A percentile compares a stretch with the other conserved stretches of the same genome.
These are phyloP conservation scores for Triplophysa yarkandensis DNA, from an alignment of 2,797 vertebrate species.

Conservation along the genomic window DNA sequence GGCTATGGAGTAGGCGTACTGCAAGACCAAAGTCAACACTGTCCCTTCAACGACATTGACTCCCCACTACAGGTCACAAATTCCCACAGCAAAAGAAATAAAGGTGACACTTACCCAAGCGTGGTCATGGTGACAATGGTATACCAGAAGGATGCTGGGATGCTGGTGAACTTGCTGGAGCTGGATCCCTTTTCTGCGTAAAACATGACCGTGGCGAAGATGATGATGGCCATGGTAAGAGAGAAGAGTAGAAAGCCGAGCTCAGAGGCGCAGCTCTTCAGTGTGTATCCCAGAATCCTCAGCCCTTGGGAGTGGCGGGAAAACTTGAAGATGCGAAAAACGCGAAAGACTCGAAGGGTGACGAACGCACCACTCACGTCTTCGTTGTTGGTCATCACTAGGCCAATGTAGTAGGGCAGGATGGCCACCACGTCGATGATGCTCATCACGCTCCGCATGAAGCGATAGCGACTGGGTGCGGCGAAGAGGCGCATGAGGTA, in stretches of 20 bases:
- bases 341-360: slow-evolving; percentile 92
- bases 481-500: slow-evolving; percentile 94
- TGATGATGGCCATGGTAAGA: slow-evolving; percentile 99
- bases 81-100: not conserved
- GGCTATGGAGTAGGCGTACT: not conserved
- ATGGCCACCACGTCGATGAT: slow-evolving; percentile 93
- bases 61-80: not conserved
- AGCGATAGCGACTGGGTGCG: slow-evolving; percentile 93
- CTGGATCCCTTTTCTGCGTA: slow-evolving; percentile 98
- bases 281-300: slow-evolving; percentile 96
- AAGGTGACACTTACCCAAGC: slow-evolving; percentile 84
- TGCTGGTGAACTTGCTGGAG: slow-evolving; percentile 99
- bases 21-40: not conserved
- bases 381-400: slow-evolving; percentile 98
- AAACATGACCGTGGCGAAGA: slow-evolving; percentile 99
- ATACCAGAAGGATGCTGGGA: slow-evolving; percentile 99
- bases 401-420: slow-evolving; percentile 91
- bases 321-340: slow-evolving; percentile 99
- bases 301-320: slow-evolving; percentile 97
- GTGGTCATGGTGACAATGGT: slow-evolving; percentile 99
- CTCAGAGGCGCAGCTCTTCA: slow-evolving; percentile 98
- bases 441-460: slow-evolving; percentile 98
- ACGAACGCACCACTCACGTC: slow-evolving; percentile 97
- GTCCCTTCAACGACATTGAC: not conserved
- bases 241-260: slow-evolving; percentile 99